A percentile compares a stretch with the other conserved stretches of the same genome.
Conservation (phyloP, 2,888 invertebrate species). For the Mythimna ferrago region DNA sequence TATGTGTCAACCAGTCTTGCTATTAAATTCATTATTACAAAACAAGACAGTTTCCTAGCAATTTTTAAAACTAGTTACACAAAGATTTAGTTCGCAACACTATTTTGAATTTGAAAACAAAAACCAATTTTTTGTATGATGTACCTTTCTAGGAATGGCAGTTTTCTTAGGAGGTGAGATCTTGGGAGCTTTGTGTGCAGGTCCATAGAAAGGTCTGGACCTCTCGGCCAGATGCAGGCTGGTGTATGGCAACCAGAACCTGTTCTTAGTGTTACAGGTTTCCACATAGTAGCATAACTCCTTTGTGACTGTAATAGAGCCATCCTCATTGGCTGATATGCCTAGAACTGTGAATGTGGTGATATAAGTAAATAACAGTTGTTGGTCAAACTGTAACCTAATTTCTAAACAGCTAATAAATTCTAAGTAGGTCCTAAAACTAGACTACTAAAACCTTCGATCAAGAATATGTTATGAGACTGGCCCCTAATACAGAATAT, state of each 20-base stretch:
- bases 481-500: too few relatives aligned
- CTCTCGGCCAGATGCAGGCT: slow-evolving; percentile 81
- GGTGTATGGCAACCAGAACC: slow-evolving; percentile 85
- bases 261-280: slow-evolving; percentile 75
- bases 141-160: slow-evolving; percentile 77
- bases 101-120: neutral
- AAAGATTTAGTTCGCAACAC: neutral
- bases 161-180: slow-evolving; percentile 62
- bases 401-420: too few relatives aligned
- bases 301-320: slow-evolving; percentile 72
- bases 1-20: too few relatives aligned
- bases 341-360: slow-evolving; percentile 77
- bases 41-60: neutral
- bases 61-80: neutral
- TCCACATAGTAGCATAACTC: slow-evolving; percentile 86
- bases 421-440: too few relatives aligned
- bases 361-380: neutral
- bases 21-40: neutral
- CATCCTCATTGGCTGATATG: slow-evolving; percentile 78
- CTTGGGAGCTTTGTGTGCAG: slow-evolving; percentile 70
- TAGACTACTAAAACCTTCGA: too few relatives aligned
- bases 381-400: too few relatives aligned
- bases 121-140: neutral
- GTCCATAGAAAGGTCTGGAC: slow-evolving; percentile 85
- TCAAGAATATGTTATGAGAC: neutral